Base-by-base conservation (phyloP, 2,888 invertebrate species). In the Cotesia congregata region DNA sequence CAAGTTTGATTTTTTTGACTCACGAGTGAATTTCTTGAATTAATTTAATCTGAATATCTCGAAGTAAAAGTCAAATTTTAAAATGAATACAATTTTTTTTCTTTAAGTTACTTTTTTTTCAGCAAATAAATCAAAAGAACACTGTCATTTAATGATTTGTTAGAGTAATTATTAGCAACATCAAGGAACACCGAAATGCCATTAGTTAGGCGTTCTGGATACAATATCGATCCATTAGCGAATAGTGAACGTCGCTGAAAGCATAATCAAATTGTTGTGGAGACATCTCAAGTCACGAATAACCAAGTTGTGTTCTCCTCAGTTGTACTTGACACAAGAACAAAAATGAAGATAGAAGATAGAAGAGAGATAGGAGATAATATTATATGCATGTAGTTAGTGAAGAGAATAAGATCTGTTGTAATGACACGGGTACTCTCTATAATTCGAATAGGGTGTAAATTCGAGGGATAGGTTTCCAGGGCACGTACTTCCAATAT, bases 401-500 rank as follows among this genome's bases (percentile, higher is more conserved):
- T 12, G 38, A 39, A 71, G 38, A 2, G 15, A 7, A 61, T 38
- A 39, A 61, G 38, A 71, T 39, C 39, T 5, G 6, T 15, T 39
- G 39, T n/a, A 7, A 61, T 15, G 61, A 39, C 15, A 38, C 39
- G 30, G 61, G 61, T 61, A 61, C 61, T 38, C 39, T 20, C 30
- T 30, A 30, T 30, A 30, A 2, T 30, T 30, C 30, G 3, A 3
- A 30, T 30, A 30, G 30, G 30, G 30, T 61, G 15, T 9, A 71
- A 71, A 71, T 71, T 71, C 39, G 39, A 71, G 6, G 38, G 60
- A 62, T 68, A 61, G 60, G 40, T 12, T n/a, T 17, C 15, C 67
- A 65, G n/a, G 67, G 39, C 67, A 74, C 77, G 67, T 50, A 70
- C 72, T 75, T 70, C 74, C 61, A 77, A 76, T 76, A 74, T 78